Evolutionary conservation across 2,888 invertebrate species (phyloP).

Genomic region (Leptopilina drosophilae): DNA sequence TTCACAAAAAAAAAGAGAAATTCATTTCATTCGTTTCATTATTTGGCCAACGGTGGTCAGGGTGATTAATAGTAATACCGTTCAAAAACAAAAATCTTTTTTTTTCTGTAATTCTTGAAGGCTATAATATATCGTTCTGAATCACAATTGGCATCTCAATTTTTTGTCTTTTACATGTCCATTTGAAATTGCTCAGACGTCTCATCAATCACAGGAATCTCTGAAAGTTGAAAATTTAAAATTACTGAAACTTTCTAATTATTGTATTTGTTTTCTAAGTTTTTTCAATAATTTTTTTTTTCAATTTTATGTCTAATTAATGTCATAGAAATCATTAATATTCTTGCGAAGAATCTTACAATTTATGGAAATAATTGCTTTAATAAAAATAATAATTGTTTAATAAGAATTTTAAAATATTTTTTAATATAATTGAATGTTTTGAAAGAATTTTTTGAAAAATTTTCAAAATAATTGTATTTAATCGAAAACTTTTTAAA

Average conservation of each 20-base stretch:
- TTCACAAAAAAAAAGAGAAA: constrained; percentile 40
- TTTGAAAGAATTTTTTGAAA: too few species aligned
- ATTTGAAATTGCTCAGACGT: constrained; percentile 76
- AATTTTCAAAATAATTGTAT: too few species aligned
- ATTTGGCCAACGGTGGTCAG: constrained; percentile 10
- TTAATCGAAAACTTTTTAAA: too few species aligned
- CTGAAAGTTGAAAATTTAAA: neutral
- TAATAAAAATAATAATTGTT: too few species aligned
- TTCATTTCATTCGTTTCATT: constrained; percentile 41
- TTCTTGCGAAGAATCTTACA: too few species aligned
- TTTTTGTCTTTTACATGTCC: constrained; percentile 73
- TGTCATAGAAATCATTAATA: too few species aligned
- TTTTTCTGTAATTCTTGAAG: neutral
- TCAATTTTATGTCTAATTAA: too few species aligned
- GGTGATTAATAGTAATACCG: constrained; percentile 1
- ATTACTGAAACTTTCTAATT: neutral
- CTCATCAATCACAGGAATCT: constrained; percentile 68
- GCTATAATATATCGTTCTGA: constrained; percentile 56
- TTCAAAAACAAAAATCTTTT: neutral
- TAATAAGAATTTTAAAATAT: too few species aligned
- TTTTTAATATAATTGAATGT: too few species aligned
- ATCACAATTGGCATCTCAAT: constrained; percentile 56
- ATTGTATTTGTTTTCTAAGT: too few species aligned
- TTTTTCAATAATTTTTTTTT: too few species aligned
- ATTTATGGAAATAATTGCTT: too few species aligned